phyloP scores from a whole-genome alignment of 2,888 invertebrate genomes.

The Sphaerophoria rueppellii region DNA sequence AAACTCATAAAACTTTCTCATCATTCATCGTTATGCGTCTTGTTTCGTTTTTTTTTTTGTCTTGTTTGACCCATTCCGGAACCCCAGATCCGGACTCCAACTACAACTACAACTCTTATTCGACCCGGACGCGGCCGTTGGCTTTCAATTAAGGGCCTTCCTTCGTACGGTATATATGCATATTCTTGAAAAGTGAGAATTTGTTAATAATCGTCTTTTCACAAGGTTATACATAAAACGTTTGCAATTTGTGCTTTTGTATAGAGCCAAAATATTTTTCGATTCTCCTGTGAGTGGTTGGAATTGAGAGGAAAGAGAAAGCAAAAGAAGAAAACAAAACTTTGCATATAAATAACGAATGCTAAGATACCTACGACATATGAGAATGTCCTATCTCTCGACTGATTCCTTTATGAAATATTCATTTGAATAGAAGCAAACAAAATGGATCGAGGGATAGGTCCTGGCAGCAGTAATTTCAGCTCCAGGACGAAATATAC shows the following conservation, averaged over 20 bases:
- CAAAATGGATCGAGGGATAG: neutral
- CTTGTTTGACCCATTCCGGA: neutral
- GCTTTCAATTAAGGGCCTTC: constrained; percentile 51
- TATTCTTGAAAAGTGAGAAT: constrained; percentile 31
- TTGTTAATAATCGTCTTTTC: constrained; percentile 18
- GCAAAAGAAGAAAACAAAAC: neutral
- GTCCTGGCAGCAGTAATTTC: neutral
- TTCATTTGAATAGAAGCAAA: constrained; percentile 64
- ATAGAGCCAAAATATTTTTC: constrained; percentile 3
- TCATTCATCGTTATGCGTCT: constrained; percentile 43
- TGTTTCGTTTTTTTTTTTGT: no score
- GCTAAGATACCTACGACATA: constrained; percentile 28
- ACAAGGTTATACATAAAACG: neutral
- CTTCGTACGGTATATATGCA: no score
- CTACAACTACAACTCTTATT: neutral
- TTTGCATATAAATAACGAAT: constrained; percentile 46
- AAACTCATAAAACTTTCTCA: constrained; percentile 41
- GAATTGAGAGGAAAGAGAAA: neutral
- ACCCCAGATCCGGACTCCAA: neutral
- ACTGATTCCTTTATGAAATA: constrained; percentile 64
- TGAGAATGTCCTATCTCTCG: constrained; percentile 33
- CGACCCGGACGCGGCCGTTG: neutral
- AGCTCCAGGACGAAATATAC: neutral
- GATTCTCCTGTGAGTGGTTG: neutral
- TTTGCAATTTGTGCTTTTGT: neutral